Evolutionary conservation across 2,797 vertebrate genomes (phyloP).

Genomic region (Coregonus suidteri): DNA sequence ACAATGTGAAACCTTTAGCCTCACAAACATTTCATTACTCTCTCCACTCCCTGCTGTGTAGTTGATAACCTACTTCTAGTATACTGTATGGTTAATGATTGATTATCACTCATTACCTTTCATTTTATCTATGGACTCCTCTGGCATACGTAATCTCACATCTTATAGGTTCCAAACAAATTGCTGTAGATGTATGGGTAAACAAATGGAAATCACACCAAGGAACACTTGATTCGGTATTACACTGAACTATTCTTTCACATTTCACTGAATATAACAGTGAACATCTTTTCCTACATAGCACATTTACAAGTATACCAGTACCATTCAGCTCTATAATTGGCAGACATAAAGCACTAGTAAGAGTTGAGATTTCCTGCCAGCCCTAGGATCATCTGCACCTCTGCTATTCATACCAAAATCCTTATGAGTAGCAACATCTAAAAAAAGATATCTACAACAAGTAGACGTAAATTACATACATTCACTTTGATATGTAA

Average conservation of each 20-base stretch:
- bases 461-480: neutral
- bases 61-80: neutral
- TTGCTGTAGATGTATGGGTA: neutral
- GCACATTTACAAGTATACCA: neutral
- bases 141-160: too few relatives aligned
- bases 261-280: neutral
- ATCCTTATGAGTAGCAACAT: neutral
- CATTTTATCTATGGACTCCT: neutral
- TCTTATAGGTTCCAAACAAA: neutral
- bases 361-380: neutral
- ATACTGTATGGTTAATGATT: neutral
- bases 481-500: slow-evolving; percentile 17
- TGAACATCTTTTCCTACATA: neutral
- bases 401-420: neutral
- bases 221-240: neutral
- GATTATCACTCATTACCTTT: neutral
- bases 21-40: neutral
- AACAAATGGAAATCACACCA: neutral
- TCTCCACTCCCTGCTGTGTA: neutral
- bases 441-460: neutral
- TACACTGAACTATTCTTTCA: neutral
- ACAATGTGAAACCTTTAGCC: too few relatives aligned
- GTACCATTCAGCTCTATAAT: neutral
- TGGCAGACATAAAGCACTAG: neutral
- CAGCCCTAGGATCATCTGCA: neutral